Evolutionary conservation across 2,113 vertebrate genomes (phyloP).

Genomic region (Menidia beryllina): DNA sequence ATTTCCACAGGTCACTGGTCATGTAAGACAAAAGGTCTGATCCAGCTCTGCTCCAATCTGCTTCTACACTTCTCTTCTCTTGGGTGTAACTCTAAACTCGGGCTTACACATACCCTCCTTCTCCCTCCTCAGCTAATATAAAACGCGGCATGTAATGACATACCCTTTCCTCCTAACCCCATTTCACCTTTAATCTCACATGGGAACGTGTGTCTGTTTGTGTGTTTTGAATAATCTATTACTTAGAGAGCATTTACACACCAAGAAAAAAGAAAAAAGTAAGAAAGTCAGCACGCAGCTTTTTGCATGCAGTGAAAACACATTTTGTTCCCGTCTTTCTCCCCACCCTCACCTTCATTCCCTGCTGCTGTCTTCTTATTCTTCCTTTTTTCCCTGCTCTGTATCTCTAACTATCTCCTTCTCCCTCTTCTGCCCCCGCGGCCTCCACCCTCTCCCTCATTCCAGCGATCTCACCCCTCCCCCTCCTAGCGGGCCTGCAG

Average conservation of each 20-base stretch:
- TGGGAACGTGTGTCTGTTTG: conserved; percentile 21
- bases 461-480: conserved; percentile 59
- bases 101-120: conserved; percentile 30
- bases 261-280: conserved; percentile 42
- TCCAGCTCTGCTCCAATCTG: conserved; percentile 26
- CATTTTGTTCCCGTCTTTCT: conserved; percentile 40
- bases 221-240: conserved; percentile 25
- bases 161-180: conserved; percentile 47
- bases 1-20: conserved; percentile 75
- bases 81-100: conserved; percentile 72
- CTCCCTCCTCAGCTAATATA: conserved; percentile 21
- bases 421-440: conserved; percentile 42
- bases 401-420: conserved; percentile 53
- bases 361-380: conserved; percentile 42
- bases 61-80: conserved; percentile 46
- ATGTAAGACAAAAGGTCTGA: conserved; percentile 68
- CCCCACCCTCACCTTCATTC: conserved; percentile 45
- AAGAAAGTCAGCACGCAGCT: conserved; percentile 44
- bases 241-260: conserved; percentile 19
- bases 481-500: conserved; percentile 71
- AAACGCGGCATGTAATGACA: conserved; percentile 54
- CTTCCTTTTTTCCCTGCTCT: conserved; percentile 47
- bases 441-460: conserved; percentile 61
- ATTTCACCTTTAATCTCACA: conserved; percentile 38
- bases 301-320: conserved; percentile 54